These are phyloP conservation scores for Morone saxatilis DNA, from an alignment of 2,113 vertebrate species.

Conservation along the genomic window DNA sequence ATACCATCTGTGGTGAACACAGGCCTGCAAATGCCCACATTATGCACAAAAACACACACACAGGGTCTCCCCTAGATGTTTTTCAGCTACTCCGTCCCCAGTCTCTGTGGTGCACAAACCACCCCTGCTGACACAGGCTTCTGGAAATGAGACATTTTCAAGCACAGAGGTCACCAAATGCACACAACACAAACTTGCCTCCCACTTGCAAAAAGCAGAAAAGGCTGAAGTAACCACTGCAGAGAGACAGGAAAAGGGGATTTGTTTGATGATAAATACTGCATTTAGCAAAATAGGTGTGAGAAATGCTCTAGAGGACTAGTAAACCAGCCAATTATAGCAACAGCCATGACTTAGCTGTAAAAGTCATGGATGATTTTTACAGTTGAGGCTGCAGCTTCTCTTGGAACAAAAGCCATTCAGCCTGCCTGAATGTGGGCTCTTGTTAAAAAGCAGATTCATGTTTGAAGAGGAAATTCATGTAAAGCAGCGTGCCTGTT, in stretches of 20 bases:
- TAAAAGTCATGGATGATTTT: constrained; percentile 42
- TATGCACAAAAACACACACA: constrained; percentile 12
- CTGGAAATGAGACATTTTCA: constrained; percentile 30
- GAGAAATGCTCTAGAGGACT: neutral
- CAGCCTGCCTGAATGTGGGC: neutral
- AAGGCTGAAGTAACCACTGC: neutral
- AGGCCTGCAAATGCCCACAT: constrained; percentile 27
- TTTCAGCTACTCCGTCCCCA: constrained; percentile 1
- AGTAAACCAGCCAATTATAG: constrained; percentile 23
- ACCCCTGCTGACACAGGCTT: constrained; percentile 44
- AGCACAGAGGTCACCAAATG: constrained; percentile 23
- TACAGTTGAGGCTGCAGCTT: constrained; percentile 3
- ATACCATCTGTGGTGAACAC: constrained; percentile 24
- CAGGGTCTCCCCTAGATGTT: constrained; percentile 15
- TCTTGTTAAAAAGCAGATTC: constrained; percentile 32
- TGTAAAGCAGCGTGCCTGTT: constrained; percentile 13
- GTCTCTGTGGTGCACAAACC: constrained; percentile 14
- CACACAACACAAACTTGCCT: constrained; percentile 1
- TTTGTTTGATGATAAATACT: constrained; percentile 19
- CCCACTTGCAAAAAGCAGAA: neutral
- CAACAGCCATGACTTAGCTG: constrained; percentile 13
- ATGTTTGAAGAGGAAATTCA: constrained; percentile 20
- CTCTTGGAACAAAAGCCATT: neutral
- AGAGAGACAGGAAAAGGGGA: neutral
- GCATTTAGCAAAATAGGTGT: constrained; percentile 25